phyloP scores from a whole-genome alignment of 2,888 invertebrate species.

The Drosophila pseudotakahashii region DNA sequence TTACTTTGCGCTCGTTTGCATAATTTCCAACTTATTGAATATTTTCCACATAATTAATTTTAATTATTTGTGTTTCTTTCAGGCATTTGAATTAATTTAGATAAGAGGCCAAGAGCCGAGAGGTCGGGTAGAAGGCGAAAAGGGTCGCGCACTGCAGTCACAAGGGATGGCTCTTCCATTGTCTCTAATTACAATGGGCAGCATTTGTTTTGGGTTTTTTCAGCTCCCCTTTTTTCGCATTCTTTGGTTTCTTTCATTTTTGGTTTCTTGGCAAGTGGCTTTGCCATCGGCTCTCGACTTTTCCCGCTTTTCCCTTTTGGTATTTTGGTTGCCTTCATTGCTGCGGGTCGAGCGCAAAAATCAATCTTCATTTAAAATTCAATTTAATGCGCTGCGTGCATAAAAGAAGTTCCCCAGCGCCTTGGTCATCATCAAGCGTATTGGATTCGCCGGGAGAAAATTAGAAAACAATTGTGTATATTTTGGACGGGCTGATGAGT shows the following conservation, averaged over 20 bases:
- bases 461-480: conserved; percentile 27
- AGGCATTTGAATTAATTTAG: conserved; percentile 71
- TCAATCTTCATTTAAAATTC: conserved; percentile 79
- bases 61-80: conserved; percentile 71
- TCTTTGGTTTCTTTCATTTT: conserved; percentile 27
- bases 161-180: conserved; percentile 61
- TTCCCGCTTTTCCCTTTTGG: conserved; percentile 14
- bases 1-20: conserved; percentile 76
- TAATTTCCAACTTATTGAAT: conserved; percentile 79
- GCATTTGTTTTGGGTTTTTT: conserved; percentile 64
- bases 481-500: conserved; percentile 35
- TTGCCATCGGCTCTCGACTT: conserved; percentile 30
- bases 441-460: conserved; percentile 34
- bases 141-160: conserved; percentile 59
- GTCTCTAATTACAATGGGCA: conserved; percentile 75
- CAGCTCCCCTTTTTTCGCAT: not conserved
- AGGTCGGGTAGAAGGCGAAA: conserved; percentile 40
- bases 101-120: conserved; percentile 24
- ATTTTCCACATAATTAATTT: conserved; percentile 78
- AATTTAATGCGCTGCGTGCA: conserved; percentile 66
- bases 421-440: conserved; percentile 47
- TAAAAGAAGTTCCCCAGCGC: conserved; percentile 43
- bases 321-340: not conserved
- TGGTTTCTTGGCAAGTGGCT: conserved; percentile 45
- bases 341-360: conserved; percentile 54